Conservation (phyloP, 2,797 vertebrate genomes). For the Xenentodon cancila region DNA sequence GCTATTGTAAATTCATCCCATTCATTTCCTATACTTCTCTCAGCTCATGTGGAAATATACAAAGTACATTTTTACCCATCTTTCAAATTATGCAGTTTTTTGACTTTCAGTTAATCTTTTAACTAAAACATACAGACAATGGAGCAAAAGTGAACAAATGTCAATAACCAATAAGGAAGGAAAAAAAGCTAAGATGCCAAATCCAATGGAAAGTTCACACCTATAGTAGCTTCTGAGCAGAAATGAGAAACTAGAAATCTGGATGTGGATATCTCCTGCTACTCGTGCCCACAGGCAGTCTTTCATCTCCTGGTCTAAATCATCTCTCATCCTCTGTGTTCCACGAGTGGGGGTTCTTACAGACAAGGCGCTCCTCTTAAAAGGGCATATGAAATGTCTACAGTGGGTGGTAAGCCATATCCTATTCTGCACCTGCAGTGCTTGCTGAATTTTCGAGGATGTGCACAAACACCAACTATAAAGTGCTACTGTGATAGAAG, state of each 20-base stretch:
- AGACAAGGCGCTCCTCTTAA: constrained; percentile 36
- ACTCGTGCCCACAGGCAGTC: constrained; percentile 15
- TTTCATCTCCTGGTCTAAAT: constrained; percentile 34
- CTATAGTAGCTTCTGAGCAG: constrained; percentile 5
- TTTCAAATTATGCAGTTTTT: too few species aligned
- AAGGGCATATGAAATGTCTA: constrained; percentile 65
- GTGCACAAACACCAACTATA: constrained; percentile 15
- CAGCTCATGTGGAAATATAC: too few species aligned
- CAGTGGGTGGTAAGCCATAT: constrained; percentile 63
- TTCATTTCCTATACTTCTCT: too few species aligned
- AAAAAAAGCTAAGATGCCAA: too few species aligned
- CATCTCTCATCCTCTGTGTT: constrained; percentile 31
- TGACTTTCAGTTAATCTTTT: too few species aligned
- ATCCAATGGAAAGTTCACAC: too few species aligned
- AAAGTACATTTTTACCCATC: too few species aligned
- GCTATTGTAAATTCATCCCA: too few species aligned
- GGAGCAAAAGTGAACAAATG: too few species aligned
- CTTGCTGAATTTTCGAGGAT: constrained; percentile 12
- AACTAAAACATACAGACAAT: too few species aligned
- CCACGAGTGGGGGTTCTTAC: constrained; percentile 26
- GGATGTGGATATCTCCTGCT: constrained; percentile 6
- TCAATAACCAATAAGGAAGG: too few species aligned
- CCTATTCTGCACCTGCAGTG: constrained; percentile 65
- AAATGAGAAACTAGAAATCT: constrained; percentile 23
- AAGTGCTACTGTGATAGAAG: constrained; percentile 22